These are phyloP conservation scores for Heliconius ismenius DNA, from an alignment of 2,888 invertebrate genomes.

Conservation along the genomic window DNA sequence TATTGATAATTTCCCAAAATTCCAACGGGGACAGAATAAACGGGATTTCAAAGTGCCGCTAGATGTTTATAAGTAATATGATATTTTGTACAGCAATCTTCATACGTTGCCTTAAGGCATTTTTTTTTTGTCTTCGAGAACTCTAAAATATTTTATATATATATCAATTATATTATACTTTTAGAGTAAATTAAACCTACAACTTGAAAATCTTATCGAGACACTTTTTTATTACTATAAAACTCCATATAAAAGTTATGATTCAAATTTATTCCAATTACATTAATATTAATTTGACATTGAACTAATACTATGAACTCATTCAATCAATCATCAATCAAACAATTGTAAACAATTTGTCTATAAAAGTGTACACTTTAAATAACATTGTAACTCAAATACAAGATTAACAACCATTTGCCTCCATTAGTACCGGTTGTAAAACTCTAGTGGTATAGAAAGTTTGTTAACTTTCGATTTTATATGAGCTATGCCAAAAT, in stretches of 20 bases:
- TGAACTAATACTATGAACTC: slow-evolving; percentile 21
- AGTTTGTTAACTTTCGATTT: slow-evolving; percentile 45
- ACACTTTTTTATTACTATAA: too few relatives aligned
- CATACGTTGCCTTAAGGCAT: too few relatives aligned
- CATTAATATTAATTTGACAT: not conserved
- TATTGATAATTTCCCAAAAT: too few relatives aligned
- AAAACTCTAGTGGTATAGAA: slow-evolving; percentile 50
- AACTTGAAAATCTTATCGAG: not conserved
- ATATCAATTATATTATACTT: too few relatives aligned
- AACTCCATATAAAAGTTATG: too few relatives aligned
- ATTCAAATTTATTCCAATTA: not conserved
- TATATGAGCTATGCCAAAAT: not conserved
- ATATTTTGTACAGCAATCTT: too few relatives aligned
- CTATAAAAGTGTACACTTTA: slow-evolving; percentile 14
- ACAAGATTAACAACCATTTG: slow-evolving; percentile 34
- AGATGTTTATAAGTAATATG: too few relatives aligned
- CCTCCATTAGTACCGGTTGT: slow-evolving; percentile 44
- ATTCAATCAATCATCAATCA: slow-evolving; percentile 17
- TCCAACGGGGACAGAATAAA: too few relatives aligned
- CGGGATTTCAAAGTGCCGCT: too few relatives aligned
- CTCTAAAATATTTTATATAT: too few relatives aligned
- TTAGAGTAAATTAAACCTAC: too few relatives aligned
- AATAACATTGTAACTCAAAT: slow-evolving; percentile 15
- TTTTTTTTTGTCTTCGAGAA: too few relatives aligned
- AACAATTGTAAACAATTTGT: slow-evolving; percentile 15